Evolutionary conservation across 1,140 invertebrate genomes (phyloP), one percentile per base, ranked within the genome.

Genomic region (Propsilocerus akamusi): DNA sequence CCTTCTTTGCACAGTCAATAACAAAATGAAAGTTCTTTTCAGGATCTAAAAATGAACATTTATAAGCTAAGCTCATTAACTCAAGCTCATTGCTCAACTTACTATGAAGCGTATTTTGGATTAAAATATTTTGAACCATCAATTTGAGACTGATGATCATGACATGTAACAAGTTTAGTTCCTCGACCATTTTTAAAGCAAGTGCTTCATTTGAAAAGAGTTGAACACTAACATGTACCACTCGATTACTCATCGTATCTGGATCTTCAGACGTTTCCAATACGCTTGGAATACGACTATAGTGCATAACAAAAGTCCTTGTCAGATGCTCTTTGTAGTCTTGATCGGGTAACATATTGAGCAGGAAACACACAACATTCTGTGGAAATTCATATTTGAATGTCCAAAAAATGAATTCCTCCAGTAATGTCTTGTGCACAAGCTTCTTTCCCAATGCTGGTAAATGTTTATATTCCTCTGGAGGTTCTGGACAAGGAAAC

Each of bases 331-430:
- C 87, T 75, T 97, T 97, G 66, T 97, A 98, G 59, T 88, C 80
- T 49, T 85, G 81, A 72, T 97, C 91, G 3, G 93, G 92, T 51
- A 97, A 69, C 80, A 97, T 89, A 64, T 96, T 95, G 11, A 97
- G 72, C n/a, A 98, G 67, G 46, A 97, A 78, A 60, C 92, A 97
- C 10, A 97, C 91, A 28, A 97, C 75, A 59, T 94, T 95, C 67
- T 97, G 89, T 3, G 93, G 93, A 70, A 97, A 98, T 68, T 97
- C 92, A 68, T 87, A 95, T 62, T 89, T 89, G 23, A 97, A 89
- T 17, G 89, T 95, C 93, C 94, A 97, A 70, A 97, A 97, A 54
- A 97, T 86, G 49, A 97, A 75, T 70, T 97, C 93, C 65, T 97
- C 92, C 17, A 97, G 72, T 55, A 97, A 82, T 0, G 86, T 94